Conservation (phyloP, 2,113 vertebrate species). For the Himantopus leucocephalus region DNA sequence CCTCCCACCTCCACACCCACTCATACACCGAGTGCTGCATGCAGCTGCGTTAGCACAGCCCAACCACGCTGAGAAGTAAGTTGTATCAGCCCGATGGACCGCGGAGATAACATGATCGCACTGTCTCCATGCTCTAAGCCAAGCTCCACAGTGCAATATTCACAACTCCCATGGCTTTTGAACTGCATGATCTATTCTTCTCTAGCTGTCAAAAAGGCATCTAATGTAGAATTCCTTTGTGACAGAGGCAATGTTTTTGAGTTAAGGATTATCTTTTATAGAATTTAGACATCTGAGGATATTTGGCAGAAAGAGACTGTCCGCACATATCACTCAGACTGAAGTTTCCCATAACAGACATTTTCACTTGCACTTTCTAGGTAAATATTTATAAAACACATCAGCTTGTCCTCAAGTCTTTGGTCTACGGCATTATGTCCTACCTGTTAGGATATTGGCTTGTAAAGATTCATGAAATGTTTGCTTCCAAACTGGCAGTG, state of each 20-base stretch:
- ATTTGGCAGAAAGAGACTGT: neutral
- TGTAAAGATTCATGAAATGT: neutral
- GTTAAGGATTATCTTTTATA: neutral
- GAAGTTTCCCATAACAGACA: neutral
- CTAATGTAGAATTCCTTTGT: neutral
- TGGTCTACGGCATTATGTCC: neutral
- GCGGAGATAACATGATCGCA: accelerated
- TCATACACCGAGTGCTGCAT: accelerated
- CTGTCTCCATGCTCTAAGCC: neutral
- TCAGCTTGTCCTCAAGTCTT: neutral
- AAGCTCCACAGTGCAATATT: neutral
- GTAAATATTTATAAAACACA: neutral
- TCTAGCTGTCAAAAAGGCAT: neutral
- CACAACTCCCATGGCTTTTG: neutral
- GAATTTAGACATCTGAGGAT: neutral
- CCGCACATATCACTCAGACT: neutral
- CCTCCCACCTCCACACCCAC: neutral
- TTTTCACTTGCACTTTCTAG: neutral
- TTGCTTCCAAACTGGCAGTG: neutral
- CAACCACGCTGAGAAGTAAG: neutral
- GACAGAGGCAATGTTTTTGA: neutral
- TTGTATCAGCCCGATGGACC: neutral
- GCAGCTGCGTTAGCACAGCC: neutral
- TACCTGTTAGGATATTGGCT: neutral
- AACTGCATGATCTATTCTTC: neutral